Conservation (phyloP, 2,797 vertebrate genomes). For the Pseudomugil gertrudae region DNA sequence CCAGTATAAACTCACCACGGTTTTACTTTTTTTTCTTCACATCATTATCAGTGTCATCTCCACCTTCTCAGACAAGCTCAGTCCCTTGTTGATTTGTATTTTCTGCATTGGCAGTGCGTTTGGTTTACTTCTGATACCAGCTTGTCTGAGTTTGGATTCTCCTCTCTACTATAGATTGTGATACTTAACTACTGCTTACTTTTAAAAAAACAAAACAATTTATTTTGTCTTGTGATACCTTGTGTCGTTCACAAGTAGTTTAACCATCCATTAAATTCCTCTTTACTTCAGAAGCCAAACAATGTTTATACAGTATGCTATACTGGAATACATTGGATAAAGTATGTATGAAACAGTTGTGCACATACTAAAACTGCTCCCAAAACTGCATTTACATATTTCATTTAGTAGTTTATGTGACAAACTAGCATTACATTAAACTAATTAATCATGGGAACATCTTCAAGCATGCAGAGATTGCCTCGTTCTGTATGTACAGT, state of each 20-base stretch:
- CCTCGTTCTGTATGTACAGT: slow-evolving; percentile 23
- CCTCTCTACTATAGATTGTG: too few relatives aligned
- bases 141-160: too few relatives aligned
- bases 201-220: neutral
- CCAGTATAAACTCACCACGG: neutral
- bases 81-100: too few relatives aligned
- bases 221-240: too few relatives aligned
- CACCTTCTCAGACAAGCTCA: neutral
- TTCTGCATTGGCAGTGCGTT: too few relatives aligned
- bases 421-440: slow-evolving; percentile 31
- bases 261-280: too few relatives aligned
- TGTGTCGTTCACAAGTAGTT: too few relatives aligned
- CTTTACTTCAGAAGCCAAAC: neutral
- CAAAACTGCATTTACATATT: slow-evolving; percentile 20
- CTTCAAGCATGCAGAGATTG: slow-evolving; percentile 49
- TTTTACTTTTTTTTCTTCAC: neutral
- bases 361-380: neutral
- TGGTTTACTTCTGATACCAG: too few relatives aligned
- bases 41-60: neutral
- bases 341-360: neutral
- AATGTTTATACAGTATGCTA: neutral
- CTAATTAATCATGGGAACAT: slow-evolving; percentile 50
- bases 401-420: slow-evolving; percentile 10
- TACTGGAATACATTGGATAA: slow-evolving; percentile 5
- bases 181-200: too few relatives aligned